These are phyloP conservation scores for Drosophila orena DNA, from an alignment of 1,140 invertebrate genomes.

Conservation along the genomic window DNA sequence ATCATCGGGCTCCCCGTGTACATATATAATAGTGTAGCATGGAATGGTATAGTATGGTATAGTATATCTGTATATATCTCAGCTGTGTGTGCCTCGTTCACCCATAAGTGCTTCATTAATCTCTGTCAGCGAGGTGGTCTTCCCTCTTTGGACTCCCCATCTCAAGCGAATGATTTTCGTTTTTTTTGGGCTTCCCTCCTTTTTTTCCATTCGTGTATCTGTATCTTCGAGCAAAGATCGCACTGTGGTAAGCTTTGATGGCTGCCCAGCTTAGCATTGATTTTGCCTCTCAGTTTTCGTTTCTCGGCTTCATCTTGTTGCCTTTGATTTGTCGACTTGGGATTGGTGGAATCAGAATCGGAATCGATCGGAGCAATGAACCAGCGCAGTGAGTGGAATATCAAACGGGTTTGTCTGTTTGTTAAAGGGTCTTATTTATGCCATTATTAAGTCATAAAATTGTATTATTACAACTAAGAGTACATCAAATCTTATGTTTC, in stretches of 20 bases:
- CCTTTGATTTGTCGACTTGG: slow-evolving; percentile 30
- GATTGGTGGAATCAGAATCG: slow-evolving; percentile 43
- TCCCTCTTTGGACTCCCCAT: background rate
- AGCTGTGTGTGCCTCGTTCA: slow-evolving; percentile 59
- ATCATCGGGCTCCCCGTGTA: slow-evolving; percentile 10
- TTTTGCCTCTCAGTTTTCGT: slow-evolving; percentile 7
- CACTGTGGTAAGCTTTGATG: slow-evolving; percentile 65
- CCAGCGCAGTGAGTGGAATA: slow-evolving; percentile 17
- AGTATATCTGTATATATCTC: slow-evolving; percentile 2
- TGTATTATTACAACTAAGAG: too few relatives aligned
- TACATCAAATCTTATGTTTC: too few relatives aligned
- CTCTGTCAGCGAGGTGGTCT: slow-evolving; percentile 65
- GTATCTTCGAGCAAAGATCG: slow-evolving; percentile 28
- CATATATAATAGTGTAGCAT: background rate
- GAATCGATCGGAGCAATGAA: slow-evolving; percentile 34
- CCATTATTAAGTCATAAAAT: too few relatives aligned
- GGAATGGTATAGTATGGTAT: background rate
- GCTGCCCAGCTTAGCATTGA: slow-evolving; percentile 53
- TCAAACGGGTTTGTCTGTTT: background rate
- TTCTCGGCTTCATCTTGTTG: slow-evolving; percentile 55
- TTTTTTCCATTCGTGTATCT: slow-evolving; percentile 17
- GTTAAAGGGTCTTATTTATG: background rate
- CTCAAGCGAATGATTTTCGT: slow-evolving; percentile 38
- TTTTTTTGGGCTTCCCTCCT: slow-evolving; percentile 34
- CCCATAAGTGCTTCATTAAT: slow-evolving; percentile 82